Evolutionary conservation across 2,113 vertebrate species (phyloP), one percentile per base, ranked within the genome.

Genomic region (Mixornis gularis): DNA sequence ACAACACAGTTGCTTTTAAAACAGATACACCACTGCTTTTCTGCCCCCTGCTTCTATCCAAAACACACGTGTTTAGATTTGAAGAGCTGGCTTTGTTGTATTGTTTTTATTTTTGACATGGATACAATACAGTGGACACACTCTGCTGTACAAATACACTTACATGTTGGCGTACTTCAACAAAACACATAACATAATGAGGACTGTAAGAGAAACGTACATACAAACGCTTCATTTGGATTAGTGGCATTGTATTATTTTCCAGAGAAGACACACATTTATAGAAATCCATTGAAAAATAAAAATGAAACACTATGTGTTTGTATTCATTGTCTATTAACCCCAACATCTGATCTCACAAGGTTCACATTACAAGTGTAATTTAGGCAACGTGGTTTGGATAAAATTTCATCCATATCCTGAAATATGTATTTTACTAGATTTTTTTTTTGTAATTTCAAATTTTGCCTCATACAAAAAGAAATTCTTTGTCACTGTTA

Each of bases 21-120:
- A 64, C 18, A 48, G 55, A 52, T 32, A 64, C 8, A 51, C 7
- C 10, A 19, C 32, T 64, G 44, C 25, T 79, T 51, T 59, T 49
- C 40, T 88, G 26, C 72, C 22, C 72, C 38, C 43, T 85, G 41
- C 55, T 93, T 94, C 66, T 82, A 11, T 49, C 38, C 3, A 2
- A 80, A 93, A 83, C 17, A 19, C 21, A 43, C 0, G 0, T 59
- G 17, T 36, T 89, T 63, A 80, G 40, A 55, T 79, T 48, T 49
- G 20, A 74, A 69, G 82, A 87, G 18, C 11, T 85, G 83, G 44
- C 36, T 65, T 92, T 95, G 81, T 93, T 78, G 62, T 58, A 73
- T 38, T 65, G 49, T 7, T 88, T 97, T 97, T 96, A 97, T 97
- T 98, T 95, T 96, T 92, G 63, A 91, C 91, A 80, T 34, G 52